Evolutionary conservation across 2,113 vertebrate species (phyloP), one percentile per base, ranked within the genome.

Genomic region (Melanocharis versteri): DNA sequence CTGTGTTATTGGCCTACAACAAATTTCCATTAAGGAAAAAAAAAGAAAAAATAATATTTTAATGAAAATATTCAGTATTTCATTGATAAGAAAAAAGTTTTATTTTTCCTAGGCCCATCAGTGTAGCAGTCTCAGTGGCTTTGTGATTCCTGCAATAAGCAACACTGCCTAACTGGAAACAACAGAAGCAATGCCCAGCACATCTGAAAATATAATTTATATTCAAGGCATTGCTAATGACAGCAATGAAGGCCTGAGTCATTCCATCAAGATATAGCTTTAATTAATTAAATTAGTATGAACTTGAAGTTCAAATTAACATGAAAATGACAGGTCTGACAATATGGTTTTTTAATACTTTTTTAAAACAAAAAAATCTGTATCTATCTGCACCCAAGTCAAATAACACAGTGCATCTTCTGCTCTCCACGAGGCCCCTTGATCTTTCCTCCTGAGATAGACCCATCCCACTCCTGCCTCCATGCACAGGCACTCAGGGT

Each of bases 261-360:
- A 51, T 72, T 89, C 66, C 56, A 54, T 64, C 76, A 86, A 75
- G 53, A 47, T 30, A 53, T 3, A 86, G 35, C 20, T 68, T 76
- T 58, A 93, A 94, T 83, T 93, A 94, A 88, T 45, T 71, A 57
- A 71, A 76, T 93, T 89, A 83, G 8, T 71, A 71, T n/a, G 48
- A 85, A 83, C 71, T 58, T 28, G 23, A 44, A 58, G 65, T 75
- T 88, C 66, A 88, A 64, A 75, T 70, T 50, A 86, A 76, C 51
- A 60, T 16, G 27, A 75, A 90, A 76, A 85, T 11, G 22, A 70
- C 61, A 64, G 20, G 39, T 50, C 42, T 85, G 61, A 73, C 47
- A n/a, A 31, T 51, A 1, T 35, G 40, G 37, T 60, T 71, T 61
- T 53, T 2, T 35, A 40, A 5, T n/a, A 0, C 40, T 33, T 47